These are phyloP conservation scores for Ophioninae sp. DNA, from an alignment of 2,888 invertebrate species.

Conservation along the genomic window DNA sequence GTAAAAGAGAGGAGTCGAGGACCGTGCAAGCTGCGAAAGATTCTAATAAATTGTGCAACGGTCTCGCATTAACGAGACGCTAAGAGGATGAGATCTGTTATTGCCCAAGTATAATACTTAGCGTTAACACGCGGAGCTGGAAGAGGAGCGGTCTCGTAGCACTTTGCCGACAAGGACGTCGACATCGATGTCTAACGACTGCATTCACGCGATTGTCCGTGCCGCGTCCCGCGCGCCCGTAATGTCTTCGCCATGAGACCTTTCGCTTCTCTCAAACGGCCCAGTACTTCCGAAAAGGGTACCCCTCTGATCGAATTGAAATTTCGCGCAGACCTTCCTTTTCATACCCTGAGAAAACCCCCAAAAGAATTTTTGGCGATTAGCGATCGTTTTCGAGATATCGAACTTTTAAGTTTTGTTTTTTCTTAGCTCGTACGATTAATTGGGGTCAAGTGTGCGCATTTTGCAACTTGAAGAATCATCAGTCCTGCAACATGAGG, in stretches of 20 bases:
- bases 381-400: no score
- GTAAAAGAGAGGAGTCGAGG: constrained; percentile 1
- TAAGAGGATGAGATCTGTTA: constrained; percentile 67
- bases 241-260: constrained; percentile 2
- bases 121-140: constrained; percentile 53
- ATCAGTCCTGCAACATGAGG: no score
- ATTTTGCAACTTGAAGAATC: no score
- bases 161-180: constrained; percentile 64
- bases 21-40: constrained; percentile 30
- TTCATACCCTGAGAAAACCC: no score
- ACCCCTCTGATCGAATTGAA: no score
- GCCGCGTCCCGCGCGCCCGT: constrained; percentile 10
- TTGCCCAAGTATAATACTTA: constrained; percentile 70
- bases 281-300: neutral
- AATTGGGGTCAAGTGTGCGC: no score
- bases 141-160: constrained; percentile 14
- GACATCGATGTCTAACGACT: constrained; percentile 57
- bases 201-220: constrained; percentile 56
- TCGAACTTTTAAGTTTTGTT: no score
- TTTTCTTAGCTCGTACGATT: no score
- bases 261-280: constrained; percentile 1
- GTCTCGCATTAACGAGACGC: constrained; percentile 68
- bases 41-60: constrained; percentile 72
- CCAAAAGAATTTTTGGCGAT: no score
- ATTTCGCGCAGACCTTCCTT: no score